Evolutionary conservation across 2,797 vertebrate species (phyloP), one percentile per base, ranked within the genome.

Genomic region (Ambastaia sidthimunki): DNA sequence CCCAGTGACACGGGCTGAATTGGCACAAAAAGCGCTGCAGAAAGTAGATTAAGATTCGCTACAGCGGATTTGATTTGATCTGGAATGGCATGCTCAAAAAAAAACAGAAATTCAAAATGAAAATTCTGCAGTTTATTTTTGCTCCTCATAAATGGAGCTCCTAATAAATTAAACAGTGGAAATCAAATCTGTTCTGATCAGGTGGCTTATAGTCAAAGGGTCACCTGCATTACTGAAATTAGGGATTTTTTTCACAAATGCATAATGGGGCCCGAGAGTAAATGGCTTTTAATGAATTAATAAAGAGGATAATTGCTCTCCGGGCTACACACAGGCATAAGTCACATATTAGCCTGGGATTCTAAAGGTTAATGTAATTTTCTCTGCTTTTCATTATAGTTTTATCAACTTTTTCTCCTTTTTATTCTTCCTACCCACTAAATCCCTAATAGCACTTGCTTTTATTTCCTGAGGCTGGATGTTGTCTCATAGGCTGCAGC

Each of bases 351-450:
- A 74, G 71, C 71, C 31, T 44, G 52, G 69, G 71, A 84, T 82
- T 80, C 70, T 21, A 81, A 84, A 85, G 75, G 85, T 80, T 85
- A 88, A 84, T 85, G 55, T 70, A 44, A 68, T 79, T 83, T 78
- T 79, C 60, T 81, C 37, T 75, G 47, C 70, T 81, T 85, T 82
- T 80, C 44, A 85, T 84, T 82, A 80, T 37, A 57, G 44, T 57
- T 78, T 66, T 67, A 82, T 81, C 28, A 19, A 31, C 67, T 48
- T 67, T 73, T 74, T 44, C 69, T 74, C 50, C 55, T 11, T 23
- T 59, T 48, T 16, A 6, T 59, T 66, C 48, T 70, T 47, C 5
- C 25, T 13, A 16, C 6, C 73, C 28, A 65, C 34, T 78, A 44
- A 83, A 75, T 73, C 55, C 28, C 47, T 75, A 52, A 54, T 57